Conservation (phyloP, 1,140 invertebrate species). For the Conus ventricosus region DNA sequence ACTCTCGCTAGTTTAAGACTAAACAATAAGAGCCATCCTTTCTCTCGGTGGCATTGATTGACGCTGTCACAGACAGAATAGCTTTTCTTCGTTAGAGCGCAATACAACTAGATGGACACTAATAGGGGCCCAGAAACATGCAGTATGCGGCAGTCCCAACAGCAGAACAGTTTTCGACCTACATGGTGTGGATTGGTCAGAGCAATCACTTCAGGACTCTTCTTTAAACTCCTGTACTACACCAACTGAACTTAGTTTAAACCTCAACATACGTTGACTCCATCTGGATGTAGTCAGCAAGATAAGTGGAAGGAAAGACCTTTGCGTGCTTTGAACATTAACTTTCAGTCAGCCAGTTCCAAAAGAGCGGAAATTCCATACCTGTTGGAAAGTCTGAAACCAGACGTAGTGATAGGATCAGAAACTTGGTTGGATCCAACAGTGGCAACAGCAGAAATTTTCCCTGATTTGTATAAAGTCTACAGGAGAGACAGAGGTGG, state of each 20-base stretch:
- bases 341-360: constrained; percentile 27
- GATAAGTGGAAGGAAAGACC: constrained; percentile 30
- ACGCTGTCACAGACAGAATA: no score
- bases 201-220: constrained; percentile 30
- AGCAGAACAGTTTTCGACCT: neutral
- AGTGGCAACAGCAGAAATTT: constrained; percentile 40
- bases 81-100: no score
- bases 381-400: constrained; percentile 32
- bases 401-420: constrained; percentile 35
- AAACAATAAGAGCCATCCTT: no score
- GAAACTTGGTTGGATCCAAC: constrained; percentile 37
- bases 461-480: constrained; percentile 40
- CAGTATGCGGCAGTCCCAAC: constrained; percentile 40
- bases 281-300: constrained; percentile 28
- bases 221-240: constrained; percentile 23
- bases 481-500: constrained; percentile 39
- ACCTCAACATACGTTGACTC: constrained; percentile 26
- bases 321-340: constrained; percentile 24
- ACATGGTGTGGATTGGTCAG: neutral
- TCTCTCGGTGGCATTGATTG: no score
- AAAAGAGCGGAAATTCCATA: constrained; percentile 28
- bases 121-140: neutral
- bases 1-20: no score
- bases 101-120: no score
- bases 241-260: constrained; percentile 6